Base-by-base conservation (phyloP, 1,140 invertebrate species). In the Drosophila rufa region DNA sequence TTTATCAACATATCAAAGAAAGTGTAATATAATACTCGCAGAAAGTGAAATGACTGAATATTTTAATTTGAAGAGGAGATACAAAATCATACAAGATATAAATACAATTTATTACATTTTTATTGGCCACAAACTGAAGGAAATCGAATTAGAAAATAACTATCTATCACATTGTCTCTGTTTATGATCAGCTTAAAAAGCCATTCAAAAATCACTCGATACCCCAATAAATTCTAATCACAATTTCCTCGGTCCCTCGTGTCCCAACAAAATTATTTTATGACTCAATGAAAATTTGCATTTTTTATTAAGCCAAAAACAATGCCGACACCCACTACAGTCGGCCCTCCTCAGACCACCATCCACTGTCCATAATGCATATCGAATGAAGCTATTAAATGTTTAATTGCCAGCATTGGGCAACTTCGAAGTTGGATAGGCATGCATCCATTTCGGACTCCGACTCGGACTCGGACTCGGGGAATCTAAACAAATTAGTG, bases 351-450 rank as follows among this genome's bases (percentile, higher is more conserved):
- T 38, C 12, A 36, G 30, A 7, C 50, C n/a, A 53, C 50, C 6
- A 55, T 33, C 30, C n/a, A 33, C 48, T 51, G 68, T 27, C 80
- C 81, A 90, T 65, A 79, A 89, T 87, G 84, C 83, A 87, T 87
- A 89, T 87, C 83, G 68, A 87, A 89, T 87, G 83, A 89, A 89
- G 80, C 80, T 73, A 87, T 87, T 84, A 89, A 87, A 89, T 78
- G 84, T 78, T 80, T 87, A 87, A 87, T 89, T 89, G 84, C 76
- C 53, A 51, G 22, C 70, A 60, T 75, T 80, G 55, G 57, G 38
- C 38, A 79, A 71, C 51, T 68, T 22, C 11, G 42, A 77, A 74
- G 48, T 76, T 62, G 14, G 42, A 64, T 67, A 86, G 58, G 61
- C 65, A 78, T 69, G 73, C 64, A 77, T 79, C 58, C 68, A 68